Conservation (phyloP, 2,797 vertebrate species). For the Ceryle rudis region DNA sequence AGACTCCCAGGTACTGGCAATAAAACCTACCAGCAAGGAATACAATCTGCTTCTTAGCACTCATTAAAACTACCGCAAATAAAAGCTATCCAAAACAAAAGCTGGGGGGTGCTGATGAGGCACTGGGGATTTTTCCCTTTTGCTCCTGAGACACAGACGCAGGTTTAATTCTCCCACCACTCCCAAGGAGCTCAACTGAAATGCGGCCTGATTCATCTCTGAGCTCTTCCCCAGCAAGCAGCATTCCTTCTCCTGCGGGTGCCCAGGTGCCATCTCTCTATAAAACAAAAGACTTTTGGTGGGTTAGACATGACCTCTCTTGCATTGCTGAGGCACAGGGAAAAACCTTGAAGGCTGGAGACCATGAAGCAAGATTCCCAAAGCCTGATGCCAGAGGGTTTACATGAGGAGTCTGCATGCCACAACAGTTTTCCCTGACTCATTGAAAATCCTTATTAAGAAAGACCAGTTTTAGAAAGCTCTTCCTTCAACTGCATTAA, state of each 20-base stretch:
- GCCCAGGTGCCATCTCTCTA: background rate
- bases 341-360: background rate
- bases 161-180: background rate
- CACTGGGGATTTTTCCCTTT: background rate
- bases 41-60: background rate
- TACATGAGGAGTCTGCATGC: conserved; percentile 1
- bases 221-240: background rate
- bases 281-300: background rate
- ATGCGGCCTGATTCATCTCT: background rate
- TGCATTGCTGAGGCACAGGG: background rate
- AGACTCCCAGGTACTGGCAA: background rate
- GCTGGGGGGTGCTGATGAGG: background rate
- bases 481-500: background rate
- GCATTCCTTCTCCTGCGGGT: background rate
- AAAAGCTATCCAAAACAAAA: background rate
- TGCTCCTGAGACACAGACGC: background rate
- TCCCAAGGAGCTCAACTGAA: background rate
- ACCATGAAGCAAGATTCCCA: conserved; percentile 7
- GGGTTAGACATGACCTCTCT: conserved; percentile 27
- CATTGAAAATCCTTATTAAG: conserved; percentile 46
- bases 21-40: background rate
- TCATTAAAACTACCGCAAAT: background rate
- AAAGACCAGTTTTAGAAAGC: conserved; percentile 3
- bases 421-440: conserved; percentile 43
- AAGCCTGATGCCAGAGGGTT: background rate